These are phyloP conservation scores for Pelodiscus sinensis DNA, from an alignment of 2,113 vertebrate genomes.

Conservation along the genomic window DNA sequence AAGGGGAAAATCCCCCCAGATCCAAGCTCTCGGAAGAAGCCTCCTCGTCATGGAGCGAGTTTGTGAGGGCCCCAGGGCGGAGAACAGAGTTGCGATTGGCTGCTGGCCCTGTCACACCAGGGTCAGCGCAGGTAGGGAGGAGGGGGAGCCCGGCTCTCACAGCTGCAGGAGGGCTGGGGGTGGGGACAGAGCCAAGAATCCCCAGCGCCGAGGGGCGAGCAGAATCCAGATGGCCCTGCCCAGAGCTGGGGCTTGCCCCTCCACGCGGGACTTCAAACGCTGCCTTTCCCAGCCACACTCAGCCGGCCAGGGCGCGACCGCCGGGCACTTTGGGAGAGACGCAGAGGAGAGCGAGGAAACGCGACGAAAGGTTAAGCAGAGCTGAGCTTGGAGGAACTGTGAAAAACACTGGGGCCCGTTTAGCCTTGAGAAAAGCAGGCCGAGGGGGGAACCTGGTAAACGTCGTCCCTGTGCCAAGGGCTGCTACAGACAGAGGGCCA, in stretches of 20 bases:
- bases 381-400: neutral
- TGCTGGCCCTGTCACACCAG: neutral
- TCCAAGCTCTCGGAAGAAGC: neutral
- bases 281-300: neutral
- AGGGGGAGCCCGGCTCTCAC: neutral
- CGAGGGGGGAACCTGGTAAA: neutral
- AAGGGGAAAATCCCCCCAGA: neutral
- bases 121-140: neutral
- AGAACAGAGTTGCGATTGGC: neutral
- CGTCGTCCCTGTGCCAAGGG: neutral
- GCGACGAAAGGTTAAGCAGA: neutral
- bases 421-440: neutral
- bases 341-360: neutral
- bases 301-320: neutral
- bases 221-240: neutral
- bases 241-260: neutral
- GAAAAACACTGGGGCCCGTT: neutral
- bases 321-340: neutral
- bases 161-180: neutral
- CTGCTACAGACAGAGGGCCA: neutral
- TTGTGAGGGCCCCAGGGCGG: neutral
- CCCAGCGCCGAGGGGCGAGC: neutral
- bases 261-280: neutral
- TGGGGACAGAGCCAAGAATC: neutral
- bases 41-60: neutral